phyloP scores from a whole-genome alignment of 2,113 vertebrate species.

The Bucco capensis region DNA sequence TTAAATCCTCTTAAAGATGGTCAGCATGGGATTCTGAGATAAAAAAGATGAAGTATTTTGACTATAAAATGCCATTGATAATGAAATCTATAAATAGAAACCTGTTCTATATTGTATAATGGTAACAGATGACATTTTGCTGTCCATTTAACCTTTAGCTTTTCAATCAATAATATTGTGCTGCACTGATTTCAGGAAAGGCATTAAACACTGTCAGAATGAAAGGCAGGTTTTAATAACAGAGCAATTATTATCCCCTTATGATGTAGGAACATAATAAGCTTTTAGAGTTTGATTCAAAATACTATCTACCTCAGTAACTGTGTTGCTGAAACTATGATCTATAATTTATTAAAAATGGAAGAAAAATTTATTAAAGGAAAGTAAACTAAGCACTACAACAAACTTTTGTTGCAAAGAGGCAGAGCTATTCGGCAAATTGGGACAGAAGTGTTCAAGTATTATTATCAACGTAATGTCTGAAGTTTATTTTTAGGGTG shows the following conservation, averaged over 20 bases:
- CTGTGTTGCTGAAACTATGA: not conserved
- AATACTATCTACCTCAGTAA: slow-evolving; percentile 31
- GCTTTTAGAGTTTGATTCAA: slow-evolving; percentile 61
- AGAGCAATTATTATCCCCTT: slow-evolving; percentile 41
- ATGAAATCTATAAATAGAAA: slow-evolving; percentile 50
- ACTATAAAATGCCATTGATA: slow-evolving; percentile 21
- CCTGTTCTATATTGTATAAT: slow-evolving; percentile 26
- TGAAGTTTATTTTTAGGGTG: not conserved
- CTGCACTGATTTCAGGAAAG: slow-evolving; percentile 11
- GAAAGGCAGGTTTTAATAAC: slow-evolving; percentile 34
- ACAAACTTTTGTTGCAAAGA: not conserved
- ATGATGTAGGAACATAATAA: slow-evolving; percentile 36
- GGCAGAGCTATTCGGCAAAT: not conserved
- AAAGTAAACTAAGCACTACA: not conserved
- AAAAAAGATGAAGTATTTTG: slow-evolving; percentile 36
- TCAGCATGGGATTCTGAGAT: not conserved
- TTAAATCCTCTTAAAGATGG: slow-evolving; percentile 29
- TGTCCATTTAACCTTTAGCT: slow-evolving; percentile 37
- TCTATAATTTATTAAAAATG: slow-evolving; percentile 19
- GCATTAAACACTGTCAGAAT: slow-evolving; percentile 5
- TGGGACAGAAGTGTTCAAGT: not conserved
- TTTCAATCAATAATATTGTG: slow-evolving; percentile 26
- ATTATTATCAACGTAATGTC: not conserved
- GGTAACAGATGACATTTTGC: slow-evolving; percentile 38
- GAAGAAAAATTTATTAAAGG: not conserved